phyloP scores from a whole-genome alignment of 2,888 invertebrate species.

The Clunio marinus region DNA sequence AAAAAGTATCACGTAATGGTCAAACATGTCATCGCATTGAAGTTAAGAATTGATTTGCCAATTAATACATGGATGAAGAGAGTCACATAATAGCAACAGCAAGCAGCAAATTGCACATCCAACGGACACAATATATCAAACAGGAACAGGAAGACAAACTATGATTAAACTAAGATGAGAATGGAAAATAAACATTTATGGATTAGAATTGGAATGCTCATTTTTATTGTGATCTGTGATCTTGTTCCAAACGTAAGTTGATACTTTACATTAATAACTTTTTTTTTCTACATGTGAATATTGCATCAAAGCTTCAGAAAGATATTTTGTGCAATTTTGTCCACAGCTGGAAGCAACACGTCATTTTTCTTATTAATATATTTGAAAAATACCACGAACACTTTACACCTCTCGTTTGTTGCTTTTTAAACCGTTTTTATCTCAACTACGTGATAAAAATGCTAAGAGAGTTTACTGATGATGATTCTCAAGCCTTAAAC shows the following conservation, averaged over 20 bases:
- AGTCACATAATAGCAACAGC: not conserved
- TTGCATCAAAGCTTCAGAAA: not conserved
- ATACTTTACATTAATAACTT: not conserved
- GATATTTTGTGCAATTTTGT: not conserved
- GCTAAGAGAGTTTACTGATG: slow-evolving; percentile 26
- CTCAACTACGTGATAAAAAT: slow-evolving; percentile 37
- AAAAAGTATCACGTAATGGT: slow-evolving; percentile 17
- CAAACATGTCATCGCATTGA: slow-evolving; percentile 19
- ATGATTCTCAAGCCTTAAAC: slow-evolving; percentile 28
- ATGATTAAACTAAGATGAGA: slow-evolving; percentile 39
- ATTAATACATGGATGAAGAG: slow-evolving; percentile 29
- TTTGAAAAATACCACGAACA: slow-evolving; percentile 36
- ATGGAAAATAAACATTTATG: slow-evolving; percentile 37
- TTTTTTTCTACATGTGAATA: not conserved
- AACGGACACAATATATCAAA: slow-evolving; percentile 23
- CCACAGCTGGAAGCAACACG: slow-evolving; percentile 15
- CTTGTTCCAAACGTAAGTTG: slow-evolving; percentile 36
- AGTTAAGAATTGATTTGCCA: slow-evolving; percentile 34
- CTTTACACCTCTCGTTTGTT: slow-evolving; percentile 36
- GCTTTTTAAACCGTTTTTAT: slow-evolving; percentile 25
- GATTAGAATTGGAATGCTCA: slow-evolving; percentile 38
- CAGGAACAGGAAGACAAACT: slow-evolving; percentile 38
- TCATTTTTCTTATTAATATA: slow-evolving; percentile 17
- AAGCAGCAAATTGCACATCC: slow-evolving; percentile 9
- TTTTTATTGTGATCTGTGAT: slow-evolving; percentile 30